phyloP scores from a whole-genome alignment of 2,888 invertebrate genomes.

The Philaethria dido region DNA sequence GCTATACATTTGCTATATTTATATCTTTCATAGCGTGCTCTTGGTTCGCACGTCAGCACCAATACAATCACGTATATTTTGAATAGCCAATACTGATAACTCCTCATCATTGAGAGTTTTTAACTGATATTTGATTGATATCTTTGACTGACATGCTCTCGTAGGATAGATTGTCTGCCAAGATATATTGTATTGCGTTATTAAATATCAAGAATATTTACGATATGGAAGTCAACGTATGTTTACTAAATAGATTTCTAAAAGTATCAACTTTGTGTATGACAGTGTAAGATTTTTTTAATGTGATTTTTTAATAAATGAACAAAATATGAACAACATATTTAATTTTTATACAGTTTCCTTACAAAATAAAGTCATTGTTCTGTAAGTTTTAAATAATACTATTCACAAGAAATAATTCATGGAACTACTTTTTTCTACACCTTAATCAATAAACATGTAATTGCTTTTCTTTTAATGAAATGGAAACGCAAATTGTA shows the following conservation, averaged over 20 bases:
- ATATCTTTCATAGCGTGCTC: constrained; percentile 27
- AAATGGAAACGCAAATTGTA: too few relatives aligned
- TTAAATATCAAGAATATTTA: not conserved
- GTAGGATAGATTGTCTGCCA: not conserved
- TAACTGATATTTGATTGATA: constrained; percentile 41
- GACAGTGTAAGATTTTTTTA: too few relatives aligned
- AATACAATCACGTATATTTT: constrained; percentile 24
- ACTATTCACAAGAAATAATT: too few relatives aligned
- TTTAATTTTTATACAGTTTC: too few relatives aligned
- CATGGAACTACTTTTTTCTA: too few relatives aligned
- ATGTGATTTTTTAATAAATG: too few relatives aligned
- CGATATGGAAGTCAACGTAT: not conserved
- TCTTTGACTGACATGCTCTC: constrained; percentile 23
- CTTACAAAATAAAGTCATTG: too few relatives aligned
- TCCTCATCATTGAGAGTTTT: constrained; percentile 50
- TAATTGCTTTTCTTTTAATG: too few relatives aligned
- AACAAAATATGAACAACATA: too few relatives aligned
- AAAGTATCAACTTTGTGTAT: not conserved
- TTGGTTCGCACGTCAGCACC: constrained; percentile 20
- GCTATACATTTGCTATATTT: constrained; percentile 39
- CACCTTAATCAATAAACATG: too few relatives aligned
- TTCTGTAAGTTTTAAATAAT: too few relatives aligned
- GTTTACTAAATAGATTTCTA: not conserved
- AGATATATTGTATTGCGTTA: not conserved
- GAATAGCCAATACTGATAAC: constrained; percentile 19